Evolutionary conservation across 2,888 invertebrate species (phyloP), one percentile per base, ranked within the genome.

Genomic region (Melieria crassipennis): DNA sequence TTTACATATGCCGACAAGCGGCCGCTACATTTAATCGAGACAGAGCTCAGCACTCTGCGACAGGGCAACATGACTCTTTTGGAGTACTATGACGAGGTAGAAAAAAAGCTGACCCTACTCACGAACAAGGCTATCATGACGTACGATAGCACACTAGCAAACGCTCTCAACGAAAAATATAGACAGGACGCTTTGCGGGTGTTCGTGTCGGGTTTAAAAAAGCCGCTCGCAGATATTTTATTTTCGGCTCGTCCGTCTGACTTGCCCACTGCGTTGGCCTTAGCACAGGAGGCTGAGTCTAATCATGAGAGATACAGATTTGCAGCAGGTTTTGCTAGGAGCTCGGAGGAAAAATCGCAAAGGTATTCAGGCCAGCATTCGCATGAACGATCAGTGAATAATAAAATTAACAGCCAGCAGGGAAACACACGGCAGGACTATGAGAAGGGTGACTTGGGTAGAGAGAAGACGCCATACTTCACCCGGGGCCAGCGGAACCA

Each of bases 81-180:
- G n/a, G 47, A 69, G 13, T 72, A 50, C 45, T 70, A 70, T 52
- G 72, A 70, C 6, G 68, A 72, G 16, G 60, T 73, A 10, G 69
- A 69, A 57, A 66, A 57, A 65, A 74, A 72, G 55, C 43, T 70
- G 9, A 71, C 73, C 2, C 42, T 75, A 30, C 52, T 73, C 16
- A 71, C 52, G 43, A 75, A 72, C 60, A 73, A 75, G 64, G 69
- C 69, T 30, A 72, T 69, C n/a, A 72, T 70, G 69, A 46, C 68
- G 11, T 65, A 72, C 68, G 68, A 74, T 45, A 61, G 45, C 10
- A 56, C 50, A 16, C n/a, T 70, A 55, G 71, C 71, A 11, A 45
- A n/a, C 16, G 16, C 71, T 5, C 16, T 74, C 56, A 72, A 71
- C 13, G 70, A 72, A 57, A 75, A 74, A 66, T 75, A 73, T 46